These are phyloP conservation scores for Drosophila triauraria DNA, from an alignment of 1,140 invertebrate species.

Conservation along the genomic window DNA sequence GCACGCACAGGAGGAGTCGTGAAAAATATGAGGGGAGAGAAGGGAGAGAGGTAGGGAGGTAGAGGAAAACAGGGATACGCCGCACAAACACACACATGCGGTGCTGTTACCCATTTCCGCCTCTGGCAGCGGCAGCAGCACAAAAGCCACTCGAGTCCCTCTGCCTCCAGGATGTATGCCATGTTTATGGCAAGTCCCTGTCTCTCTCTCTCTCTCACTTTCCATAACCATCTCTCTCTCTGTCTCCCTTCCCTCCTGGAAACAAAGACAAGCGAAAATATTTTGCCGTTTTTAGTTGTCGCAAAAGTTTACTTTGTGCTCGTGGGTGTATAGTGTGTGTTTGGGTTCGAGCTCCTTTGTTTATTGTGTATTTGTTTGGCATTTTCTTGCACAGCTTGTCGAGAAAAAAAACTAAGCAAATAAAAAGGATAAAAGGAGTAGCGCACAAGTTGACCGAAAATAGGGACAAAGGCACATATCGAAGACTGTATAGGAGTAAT, in stretches of 20 bases:
- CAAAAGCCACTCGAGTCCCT: conserved; percentile 72
- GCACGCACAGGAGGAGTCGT: conserved; percentile 48
- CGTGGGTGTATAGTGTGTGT: conserved; percentile 26
- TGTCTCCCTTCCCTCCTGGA: conserved; percentile 10
- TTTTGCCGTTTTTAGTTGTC: conserved; percentile 81
- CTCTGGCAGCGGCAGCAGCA: conserved; percentile 77
- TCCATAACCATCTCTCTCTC: conserved; percentile 1
- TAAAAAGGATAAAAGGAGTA: conserved; percentile 3
- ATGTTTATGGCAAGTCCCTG: conserved; percentile 66
- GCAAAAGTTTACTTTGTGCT: conserved; percentile 66
- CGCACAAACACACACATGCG: conserved; percentile 44
- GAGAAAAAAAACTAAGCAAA: conserved; percentile 36
- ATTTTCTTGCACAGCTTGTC: conserved; percentile 66
- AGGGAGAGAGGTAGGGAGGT: background rate
- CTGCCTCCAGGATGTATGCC: conserved; percentile 78
- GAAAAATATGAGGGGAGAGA: background rate
- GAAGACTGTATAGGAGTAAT: conserved; percentile 11
- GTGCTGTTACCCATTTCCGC: conserved; percentile 81
- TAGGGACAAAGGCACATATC: conserved; percentile 39
- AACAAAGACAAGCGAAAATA: conserved; percentile 76
- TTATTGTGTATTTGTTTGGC: conserved; percentile 78
- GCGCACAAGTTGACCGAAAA: conserved; percentile 61
- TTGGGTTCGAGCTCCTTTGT: conserved; percentile 60
- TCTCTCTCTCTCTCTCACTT: conserved; percentile 3
- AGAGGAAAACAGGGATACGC: conserved; percentile 11